These are phyloP conservation scores for Eleginops maclovinus DNA, from an alignment of 2,113 vertebrate genomes.

Conservation along the genomic window DNA sequence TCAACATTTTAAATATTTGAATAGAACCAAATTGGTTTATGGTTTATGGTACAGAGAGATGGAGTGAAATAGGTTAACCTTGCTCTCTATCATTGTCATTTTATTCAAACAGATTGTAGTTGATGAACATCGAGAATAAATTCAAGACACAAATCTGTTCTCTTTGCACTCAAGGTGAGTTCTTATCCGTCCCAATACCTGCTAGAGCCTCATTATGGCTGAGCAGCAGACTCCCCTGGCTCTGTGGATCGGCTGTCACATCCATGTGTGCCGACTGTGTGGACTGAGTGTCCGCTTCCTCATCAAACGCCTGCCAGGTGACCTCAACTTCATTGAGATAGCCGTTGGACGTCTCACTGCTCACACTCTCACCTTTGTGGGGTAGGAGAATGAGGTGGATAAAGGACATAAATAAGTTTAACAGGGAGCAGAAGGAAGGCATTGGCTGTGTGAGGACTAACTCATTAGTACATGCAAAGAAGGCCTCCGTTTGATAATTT, in stretches of 20 bases:
- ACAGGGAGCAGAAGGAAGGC: not conserved
- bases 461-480: not conserved
- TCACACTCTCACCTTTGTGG: conserved; percentile 89
- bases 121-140: not conserved
- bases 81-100: not conserved
- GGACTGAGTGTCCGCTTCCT: conserved; percentile 87
- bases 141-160: not conserved
- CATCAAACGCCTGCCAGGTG: conserved; percentile 89
- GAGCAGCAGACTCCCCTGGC: conserved; percentile 88
- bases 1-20: too few species aligned
- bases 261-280: conserved; percentile 84
- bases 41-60: too few species aligned
- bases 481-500: not conserved
- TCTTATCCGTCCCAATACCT: conserved; percentile 79
- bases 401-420: not conserved
- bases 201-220: conserved; percentile 89
- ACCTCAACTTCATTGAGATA: conserved; percentile 87
- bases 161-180: not conserved
- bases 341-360: conserved; percentile 89
- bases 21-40: too few species aligned
- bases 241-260: conserved; percentile 82
- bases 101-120: not conserved
- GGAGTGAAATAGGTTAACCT: too few species aligned
- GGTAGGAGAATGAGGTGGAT: not conserved
- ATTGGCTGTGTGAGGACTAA: not conserved